These are phyloP conservation scores for Karalla daura DNA, from an alignment of 2,797 vertebrate genomes.

Conservation along the genomic window DNA sequence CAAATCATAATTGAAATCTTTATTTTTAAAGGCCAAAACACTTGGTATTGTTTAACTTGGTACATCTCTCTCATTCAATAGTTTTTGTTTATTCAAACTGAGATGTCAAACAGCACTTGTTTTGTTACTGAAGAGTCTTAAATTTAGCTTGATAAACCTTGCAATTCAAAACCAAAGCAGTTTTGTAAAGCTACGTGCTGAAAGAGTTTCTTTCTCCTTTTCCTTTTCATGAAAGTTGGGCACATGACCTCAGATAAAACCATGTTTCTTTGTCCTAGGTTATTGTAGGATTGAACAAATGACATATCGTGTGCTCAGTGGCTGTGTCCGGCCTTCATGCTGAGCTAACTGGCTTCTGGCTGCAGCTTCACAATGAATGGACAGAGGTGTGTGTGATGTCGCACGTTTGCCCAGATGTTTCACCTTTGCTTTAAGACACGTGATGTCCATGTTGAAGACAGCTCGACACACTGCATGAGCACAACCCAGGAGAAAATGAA, in stretches of 20 bases:
- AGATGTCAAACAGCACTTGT: not conserved
- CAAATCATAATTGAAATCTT: too few relatives aligned
- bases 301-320: too few relatives aligned
- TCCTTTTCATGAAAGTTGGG: not conserved
- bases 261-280: not conserved
- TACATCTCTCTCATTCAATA: not conserved
- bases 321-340: not conserved
- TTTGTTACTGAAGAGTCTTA: not conserved
- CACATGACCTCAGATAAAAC: not conserved
- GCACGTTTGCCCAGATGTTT: not conserved
- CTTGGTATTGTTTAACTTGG: not conserved
- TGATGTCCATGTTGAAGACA: conserved; percentile 8
- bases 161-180: not conserved
- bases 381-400: not conserved
- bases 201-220: not conserved
- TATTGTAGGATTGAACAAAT: not conserved
- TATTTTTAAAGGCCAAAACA: not conserved
- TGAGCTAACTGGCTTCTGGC: too few relatives aligned
- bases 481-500: not conserved
- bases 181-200: not conserved
- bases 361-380: not conserved
- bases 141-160: not conserved
- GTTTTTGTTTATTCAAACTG: too few relatives aligned
- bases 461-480: conserved; percentile 13
- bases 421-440: not conserved